Percentiles rank a stretch among this genome's conserved stretches.
phyloP scores from a whole-genome alignment of 2,113 vertebrate species.

The Brachyhypopomus gauderio region DNA sequence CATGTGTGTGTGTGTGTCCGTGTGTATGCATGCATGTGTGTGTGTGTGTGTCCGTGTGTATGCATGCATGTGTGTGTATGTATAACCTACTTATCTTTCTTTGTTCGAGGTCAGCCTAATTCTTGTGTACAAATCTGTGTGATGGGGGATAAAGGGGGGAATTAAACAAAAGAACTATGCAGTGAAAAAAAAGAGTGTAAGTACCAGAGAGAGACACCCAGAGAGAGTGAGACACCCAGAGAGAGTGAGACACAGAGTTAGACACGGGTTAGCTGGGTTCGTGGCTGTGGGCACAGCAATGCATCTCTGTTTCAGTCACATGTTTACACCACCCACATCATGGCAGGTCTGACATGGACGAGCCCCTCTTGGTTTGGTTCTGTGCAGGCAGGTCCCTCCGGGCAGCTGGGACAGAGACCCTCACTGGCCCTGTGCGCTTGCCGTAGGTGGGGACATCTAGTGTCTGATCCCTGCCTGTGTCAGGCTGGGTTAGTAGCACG shows the following conservation, averaged over 20 bases:
- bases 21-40: background rate
- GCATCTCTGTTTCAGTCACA: slow-evolving; percentile 34
- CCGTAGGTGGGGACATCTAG: too few species aligned
- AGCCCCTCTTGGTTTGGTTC: too few species aligned
- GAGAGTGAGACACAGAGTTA: too few species aligned
- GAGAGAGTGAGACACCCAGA: too few species aligned
- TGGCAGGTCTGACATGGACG: slow-evolving; percentile 7
- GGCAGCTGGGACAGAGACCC: too few species aligned
- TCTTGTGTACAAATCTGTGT: slow-evolving; percentile 4
- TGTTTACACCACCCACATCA: slow-evolving; percentile 24
- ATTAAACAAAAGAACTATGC: too few species aligned
- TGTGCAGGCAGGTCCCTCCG: too few species aligned
- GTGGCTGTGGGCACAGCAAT: background rate
- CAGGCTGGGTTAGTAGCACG: too few species aligned
- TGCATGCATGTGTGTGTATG: background rate
- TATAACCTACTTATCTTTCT: background rate
- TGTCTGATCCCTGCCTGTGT: too few species aligned
- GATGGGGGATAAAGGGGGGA: background rate
- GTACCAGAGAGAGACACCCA: too few species aligned
- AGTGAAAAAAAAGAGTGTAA: too few species aligned
- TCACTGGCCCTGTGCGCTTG: too few species aligned
- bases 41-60: background rate
- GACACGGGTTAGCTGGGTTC: background rate
- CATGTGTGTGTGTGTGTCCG: background rate
- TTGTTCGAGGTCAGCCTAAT: slow-evolving; percentile 27